Base-by-base conservation (phyloP, 2,113 vertebrate genomes). In the Cyanoderma ruficeps region DNA sequence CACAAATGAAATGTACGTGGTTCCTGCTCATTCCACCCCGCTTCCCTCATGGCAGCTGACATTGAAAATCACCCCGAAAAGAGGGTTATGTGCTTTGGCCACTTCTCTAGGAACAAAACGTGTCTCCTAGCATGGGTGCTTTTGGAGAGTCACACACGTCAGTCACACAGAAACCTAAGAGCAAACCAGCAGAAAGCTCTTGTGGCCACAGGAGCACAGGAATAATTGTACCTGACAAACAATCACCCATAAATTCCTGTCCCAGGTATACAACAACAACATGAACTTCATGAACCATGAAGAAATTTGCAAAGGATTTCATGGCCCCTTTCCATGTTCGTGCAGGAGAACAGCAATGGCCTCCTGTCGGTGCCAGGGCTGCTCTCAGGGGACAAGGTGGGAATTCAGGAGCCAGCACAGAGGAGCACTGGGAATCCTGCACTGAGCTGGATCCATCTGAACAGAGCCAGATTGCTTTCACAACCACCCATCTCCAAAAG, bases 281-380 rank as follows among this genome's bases (percentile, higher is more conserved):
- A 68, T 59, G 35, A 52, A 52, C 55, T 72, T 44, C 4, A 0
- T 18, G 87, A 39, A 5, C n/a, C 33, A 22, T 4, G 1, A 41
- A 27, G 57, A 35, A 39, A n/a, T 28, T 63, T 53, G 37, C 14
- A 57, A 24, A 77, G 42, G 56, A 28, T 19, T 59, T 33, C 81
- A 19, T 8, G 21, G 28, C 16, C 7, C 7, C 72, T 65, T 44
- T 46, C 27, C 37, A 28, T 2, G 19, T 1, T 1, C 2, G 3
- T 33, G 49, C 37, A 53, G 4, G 22, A 46, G 44, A 72, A 10
- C 5, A 67, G 81, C 71, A 28, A 14, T 0, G 2, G 24, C 16
- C 25, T 67, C 39, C 21, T 49, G 50, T 2, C 25, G 19, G 59
- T 25, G 65, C 27, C 75, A 85, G 41, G 31, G 81, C 16, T 50